Evolutionary conservation across 2,113 vertebrate genomes (phyloP).

Genomic region (Seriola aureovittata): DNA sequence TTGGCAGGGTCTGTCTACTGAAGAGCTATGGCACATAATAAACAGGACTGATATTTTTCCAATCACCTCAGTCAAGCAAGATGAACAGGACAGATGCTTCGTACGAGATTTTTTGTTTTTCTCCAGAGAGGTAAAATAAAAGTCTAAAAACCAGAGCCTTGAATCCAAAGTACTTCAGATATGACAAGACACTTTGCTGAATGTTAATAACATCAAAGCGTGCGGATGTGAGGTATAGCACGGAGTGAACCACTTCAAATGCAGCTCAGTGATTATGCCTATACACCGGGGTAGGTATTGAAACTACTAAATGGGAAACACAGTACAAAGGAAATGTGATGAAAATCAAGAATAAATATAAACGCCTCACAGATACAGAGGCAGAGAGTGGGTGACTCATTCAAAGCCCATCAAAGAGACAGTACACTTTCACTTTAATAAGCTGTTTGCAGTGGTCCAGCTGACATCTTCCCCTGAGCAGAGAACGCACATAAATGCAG

Average conservation of each 20-base stretch:
- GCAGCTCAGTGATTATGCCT: slow-evolving; percentile 6
- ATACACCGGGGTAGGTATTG: slow-evolving; percentile 6
- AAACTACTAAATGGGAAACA: slow-evolving; percentile 31
- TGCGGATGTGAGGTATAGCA: neutral
- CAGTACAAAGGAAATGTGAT: slow-evolving; percentile 45
- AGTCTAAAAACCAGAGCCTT: neutral
- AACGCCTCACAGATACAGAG: slow-evolving; percentile 11
- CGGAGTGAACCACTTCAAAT: slow-evolving; percentile 32
- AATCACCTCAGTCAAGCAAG: too few relatives aligned
- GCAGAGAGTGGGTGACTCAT: slow-evolving; percentile 56
- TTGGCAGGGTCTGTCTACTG: neutral
- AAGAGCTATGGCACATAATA: neutral
- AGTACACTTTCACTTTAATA: slow-evolving; percentile 59
- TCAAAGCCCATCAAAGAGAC: slow-evolving; percentile 67
- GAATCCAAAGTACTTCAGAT: neutral
- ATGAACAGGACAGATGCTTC: neutral
- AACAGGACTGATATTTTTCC: too few relatives aligned
- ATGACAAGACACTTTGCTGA: slow-evolving; percentile 12
- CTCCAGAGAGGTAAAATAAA: neutral
- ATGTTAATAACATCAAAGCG: slow-evolving; percentile 54
- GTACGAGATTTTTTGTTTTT: neutral
- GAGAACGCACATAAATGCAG: slow-evolving; percentile 54
- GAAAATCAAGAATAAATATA: slow-evolving; percentile 56
- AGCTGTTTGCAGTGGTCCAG: slow-evolving; percentile 65
- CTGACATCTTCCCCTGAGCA: slow-evolving; percentile 50